These are phyloP conservation scores for Setophaga petechia DNA, from an alignment of 2,113 vertebrate species.

Conservation along the genomic window DNA sequence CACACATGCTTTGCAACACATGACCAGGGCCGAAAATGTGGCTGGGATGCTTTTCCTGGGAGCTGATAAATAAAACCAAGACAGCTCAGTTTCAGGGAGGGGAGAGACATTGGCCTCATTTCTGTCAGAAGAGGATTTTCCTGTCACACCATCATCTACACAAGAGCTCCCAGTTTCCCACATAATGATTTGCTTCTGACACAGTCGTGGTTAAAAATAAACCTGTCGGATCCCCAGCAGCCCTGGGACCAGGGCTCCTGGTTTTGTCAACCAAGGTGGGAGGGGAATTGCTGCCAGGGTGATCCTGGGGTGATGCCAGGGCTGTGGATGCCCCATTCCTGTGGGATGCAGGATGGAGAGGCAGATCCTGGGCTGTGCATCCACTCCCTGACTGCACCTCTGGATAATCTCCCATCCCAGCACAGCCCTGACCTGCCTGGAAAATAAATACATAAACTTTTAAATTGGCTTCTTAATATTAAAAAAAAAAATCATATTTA, in stretches of 20 bases:
- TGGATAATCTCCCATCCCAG: neutral
- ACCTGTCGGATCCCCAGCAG: neutral
- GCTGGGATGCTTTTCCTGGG: neutral
- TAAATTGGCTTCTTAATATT: neutral
- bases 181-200: neutral
- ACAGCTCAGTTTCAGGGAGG: neutral
- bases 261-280: neutral
- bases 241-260: neutral
- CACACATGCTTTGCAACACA: slow-evolving; percentile 37
- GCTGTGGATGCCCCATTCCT: neutral
- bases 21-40: slow-evolving; percentile 14
- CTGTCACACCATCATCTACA: neutral
- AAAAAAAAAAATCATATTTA: neutral
- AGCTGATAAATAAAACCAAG: slow-evolving; percentile 1
- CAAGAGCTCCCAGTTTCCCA: neutral
- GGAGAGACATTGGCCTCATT: slow-evolving; percentile 3
- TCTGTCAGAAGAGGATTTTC: slow-evolving; percentile 26
- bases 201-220: neutral
- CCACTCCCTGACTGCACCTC: neutral
- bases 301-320: neutral
- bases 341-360: accelerated
- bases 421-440: neutral
- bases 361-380: neutral
- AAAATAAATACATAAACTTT: neutral
- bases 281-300: neutral